Base-by-base conservation (phyloP, 2,888 invertebrate genomes). In the Drosophila heteroneura region DNA sequence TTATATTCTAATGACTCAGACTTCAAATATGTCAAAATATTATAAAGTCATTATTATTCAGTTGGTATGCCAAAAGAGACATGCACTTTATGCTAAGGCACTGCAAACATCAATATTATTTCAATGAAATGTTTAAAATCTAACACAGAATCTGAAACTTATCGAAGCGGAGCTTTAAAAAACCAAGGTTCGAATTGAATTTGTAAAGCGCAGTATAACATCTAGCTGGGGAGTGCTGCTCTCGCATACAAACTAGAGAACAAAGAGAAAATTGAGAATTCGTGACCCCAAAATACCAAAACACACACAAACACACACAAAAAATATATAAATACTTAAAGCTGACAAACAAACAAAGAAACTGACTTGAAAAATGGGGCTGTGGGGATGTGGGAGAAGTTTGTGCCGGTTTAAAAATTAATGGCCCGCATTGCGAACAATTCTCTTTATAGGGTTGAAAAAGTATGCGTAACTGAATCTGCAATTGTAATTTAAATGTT, bases 281-380 rank as follows among this genome's bases (percentile, higher is more conserved):
- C 47, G 52, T 69, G 88, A 82, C 85, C 76, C 65, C 81, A 72
- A 74, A 62, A 76, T 61, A 69, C 65, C 64, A 54, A 71, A 76
- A 60, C 65, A 57, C 28, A 47, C 28, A 54, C 10, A 54, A 7
- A 30, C 30, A 30, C 1, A 12, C 33, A 66, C 35, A 62, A 54
- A 59, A 26, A 39, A 61, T 6, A 56, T 39, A 35, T 16, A 60
- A 54, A 56, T 35, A 73, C 28, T 76, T 54, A 49, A 61, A 61
- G 53, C 59, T 72, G 39, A 39, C 68, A 54, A 61, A 74, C 67
- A 74, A 69, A 74, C 67, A 82, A 76, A 61, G 56, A 82, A 67
- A 76, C 44, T 30, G 41, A 68, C 47, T 68, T 59, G 5, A 61
- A 69, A 26, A 53, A 60, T 62, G 19, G 59, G 53, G 37, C 52